Base-by-base conservation (phyloP, 2,888 invertebrate genomes). In the Adineta ricciae region DNA sequence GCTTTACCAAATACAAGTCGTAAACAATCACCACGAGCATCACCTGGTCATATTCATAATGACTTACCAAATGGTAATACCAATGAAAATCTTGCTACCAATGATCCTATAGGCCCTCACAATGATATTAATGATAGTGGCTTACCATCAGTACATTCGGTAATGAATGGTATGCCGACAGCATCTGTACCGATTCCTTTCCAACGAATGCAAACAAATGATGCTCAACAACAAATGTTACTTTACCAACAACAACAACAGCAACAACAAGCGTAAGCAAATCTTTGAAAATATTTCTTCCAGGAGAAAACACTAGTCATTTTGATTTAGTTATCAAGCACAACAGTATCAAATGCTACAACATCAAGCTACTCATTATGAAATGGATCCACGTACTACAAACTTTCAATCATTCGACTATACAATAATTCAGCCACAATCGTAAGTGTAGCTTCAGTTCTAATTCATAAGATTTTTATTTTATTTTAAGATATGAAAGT, bases 381-480 rank as follows among this genome's bases (percentile, higher is more conserved):
- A 64, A 64, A 64, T 64, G 5, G 64, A 78, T 78, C 78, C 78
- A 78, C 38, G 78, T n/a, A 14, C 38, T 41, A 41, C 21, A 8
- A 78, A 78, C 41, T 78, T 24, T 41, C 78, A 78, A 78, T 24
- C 14, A 41, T 78, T 78, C n/a, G 78, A 78, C n/a, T 78, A 78
- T 78, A 78, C 78, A n/a, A 41, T 78, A 41, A 78, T 78, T 41
- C 78, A 78, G 41, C 78, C 78, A n/a, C 78, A 78, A 5, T 78
- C 78, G 64, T 64, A 2, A 16, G 64, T 32, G 19, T 52, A 16
- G 5, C 19, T 24, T 52, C 24, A 3, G 5, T n/a, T 2, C 24
- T n/a, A 50, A 50, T n/a, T n/a, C 24, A 5, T 21, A 4, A 3
- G 9, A 19, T 64, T 32, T 64, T 64, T 32, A 0, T 19, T 64